A percentile compares a stretch with the other conserved stretches of the same genome.
phyloP scores from a whole-genome alignment of 2,888 invertebrate species.

The Cosmorhoe ocellata region DNA sequence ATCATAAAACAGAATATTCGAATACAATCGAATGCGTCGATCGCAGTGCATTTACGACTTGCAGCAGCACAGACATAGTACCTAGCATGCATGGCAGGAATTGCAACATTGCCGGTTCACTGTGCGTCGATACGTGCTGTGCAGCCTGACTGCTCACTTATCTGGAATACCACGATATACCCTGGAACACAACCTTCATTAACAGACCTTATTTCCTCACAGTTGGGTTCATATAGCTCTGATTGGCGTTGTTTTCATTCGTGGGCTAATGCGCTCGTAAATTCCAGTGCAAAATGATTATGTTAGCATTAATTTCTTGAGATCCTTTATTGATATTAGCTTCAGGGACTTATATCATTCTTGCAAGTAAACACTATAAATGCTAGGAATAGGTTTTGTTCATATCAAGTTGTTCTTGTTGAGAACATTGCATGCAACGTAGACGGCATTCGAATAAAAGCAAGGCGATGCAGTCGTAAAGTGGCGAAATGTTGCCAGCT shows the following conservation, averaged over 20 bases:
- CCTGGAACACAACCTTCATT: constrained; percentile 7
- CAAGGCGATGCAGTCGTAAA: constrained; percentile 46
- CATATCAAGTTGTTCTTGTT: constrained; percentile 28
- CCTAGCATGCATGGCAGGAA: neutral
- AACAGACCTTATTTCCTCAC: constrained; percentile 3
- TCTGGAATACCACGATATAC: constrained; percentile 11
- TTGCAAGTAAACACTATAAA: no score
- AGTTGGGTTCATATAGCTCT: constrained; percentile 2
- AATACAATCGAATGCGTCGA: constrained; percentile 25
- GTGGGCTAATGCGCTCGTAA: constrained; percentile 2
- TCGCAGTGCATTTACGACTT: constrained; percentile 26
- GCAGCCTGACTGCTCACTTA: constrained; percentile 31
- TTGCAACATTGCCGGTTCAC: constrained; percentile 19
- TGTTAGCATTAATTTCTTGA: neutral
- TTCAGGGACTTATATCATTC: no score
- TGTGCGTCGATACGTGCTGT: constrained; percentile 31
- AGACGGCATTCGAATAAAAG: constrained; percentile 45
- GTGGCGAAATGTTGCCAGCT: constrained; percentile 41
- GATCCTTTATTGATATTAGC: neutral
- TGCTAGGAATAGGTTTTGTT: constrained; percentile 15
- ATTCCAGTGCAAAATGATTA: constrained; percentile 2
- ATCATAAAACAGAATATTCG: constrained; percentile 26
- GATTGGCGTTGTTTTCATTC: constrained; percentile 16
- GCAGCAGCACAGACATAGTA: constrained; percentile 11
- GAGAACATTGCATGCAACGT: constrained; percentile 31